Conservation (phyloP, 2,113 vertebrate genomes). For the Mesocricetus auratus region DNA sequence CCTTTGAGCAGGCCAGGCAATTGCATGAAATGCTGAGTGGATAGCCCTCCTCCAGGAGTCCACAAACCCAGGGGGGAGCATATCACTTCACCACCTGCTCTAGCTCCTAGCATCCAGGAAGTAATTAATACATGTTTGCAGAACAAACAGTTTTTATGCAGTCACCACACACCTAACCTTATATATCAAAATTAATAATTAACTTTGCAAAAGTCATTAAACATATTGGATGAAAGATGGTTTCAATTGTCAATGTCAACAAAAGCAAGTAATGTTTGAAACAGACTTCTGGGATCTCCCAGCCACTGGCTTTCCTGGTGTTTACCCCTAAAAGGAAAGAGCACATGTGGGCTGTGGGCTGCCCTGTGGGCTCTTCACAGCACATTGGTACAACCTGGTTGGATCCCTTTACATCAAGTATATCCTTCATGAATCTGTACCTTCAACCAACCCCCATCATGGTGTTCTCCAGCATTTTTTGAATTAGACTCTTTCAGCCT, state of each 20-base stretch:
- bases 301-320: neutral
- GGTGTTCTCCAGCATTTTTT: neutral
- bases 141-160: neutral
- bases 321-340: neutral
- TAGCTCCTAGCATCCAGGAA: neutral
- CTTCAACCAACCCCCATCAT: neutral
- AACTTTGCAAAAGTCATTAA: constrained; percentile 37
- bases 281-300: neutral
- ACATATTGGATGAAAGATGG: neutral
- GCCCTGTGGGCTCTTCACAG: neutral
- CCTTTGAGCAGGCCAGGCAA: neutral
- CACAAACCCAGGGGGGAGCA: accelerated
- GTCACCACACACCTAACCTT: neutral
- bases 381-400: neutral
- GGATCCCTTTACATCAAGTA: neutral
- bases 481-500: neutral
- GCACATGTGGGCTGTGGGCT: neutral
- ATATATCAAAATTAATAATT: neutral
- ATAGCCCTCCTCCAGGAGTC: too few relatives aligned
- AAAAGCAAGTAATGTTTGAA: constrained; percentile 35
- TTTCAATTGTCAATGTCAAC: neutral
- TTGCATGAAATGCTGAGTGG: too few relatives aligned
- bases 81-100: neutral
- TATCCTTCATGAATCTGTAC: neutral
- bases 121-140: neutral